A percentile compares a stretch with the other conserved stretches of the same genome.
phyloP scores from a whole-genome alignment of 2,888 invertebrate genomes.

The Morpho achilles region DNA sequence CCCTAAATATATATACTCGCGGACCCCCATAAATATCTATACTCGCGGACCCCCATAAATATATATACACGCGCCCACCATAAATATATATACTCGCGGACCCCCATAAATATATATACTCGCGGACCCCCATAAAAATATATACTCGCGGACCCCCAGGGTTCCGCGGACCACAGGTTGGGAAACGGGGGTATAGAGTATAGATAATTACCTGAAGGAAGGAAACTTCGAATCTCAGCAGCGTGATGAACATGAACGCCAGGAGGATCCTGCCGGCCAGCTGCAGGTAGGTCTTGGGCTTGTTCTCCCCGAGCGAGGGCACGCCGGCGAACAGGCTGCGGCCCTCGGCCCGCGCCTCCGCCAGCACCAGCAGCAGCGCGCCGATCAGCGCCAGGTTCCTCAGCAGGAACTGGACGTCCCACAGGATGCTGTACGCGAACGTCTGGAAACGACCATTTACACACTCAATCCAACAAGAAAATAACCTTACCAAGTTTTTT shows the following conservation, averaged over 20 bases:
- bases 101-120: too few relatives aligned
- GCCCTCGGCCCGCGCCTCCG: slow-evolving; percentile 97
- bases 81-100: too few relatives aligned
- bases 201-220: slow-evolving; percentile 85
- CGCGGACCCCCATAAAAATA: too few relatives aligned
- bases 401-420: slow-evolving; percentile 98
- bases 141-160: too few relatives aligned
- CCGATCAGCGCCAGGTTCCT: slow-evolving; percentile 98
- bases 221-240: slow-evolving; percentile 95
- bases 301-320: slow-evolving; percentile 94
- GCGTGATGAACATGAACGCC: slow-evolving; percentile 99
- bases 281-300: slow-evolving; percentile 97
- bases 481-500: too few relatives aligned
- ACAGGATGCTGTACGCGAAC: slow-evolving; percentile 96
- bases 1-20: too few relatives aligned
- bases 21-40: too few relatives aligned
- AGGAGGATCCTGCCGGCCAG: slow-evolving; percentile 96
- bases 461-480: too few relatives aligned
- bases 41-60: too few relatives aligned
- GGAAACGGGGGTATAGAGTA: too few relatives aligned
- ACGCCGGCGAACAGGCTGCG: slow-evolving; percentile 98
- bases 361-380: slow-evolving; percentile 95
- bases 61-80: too few relatives aligned
- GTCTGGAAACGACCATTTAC: slow-evolving; percentile 77
- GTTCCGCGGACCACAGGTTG: too few relatives aligned